Percentiles rank a stretch among this genome's conserved stretches.
Conservation (phyloP, 2,797 vertebrate species). For the Perdix hodgsoniae region DNA sequence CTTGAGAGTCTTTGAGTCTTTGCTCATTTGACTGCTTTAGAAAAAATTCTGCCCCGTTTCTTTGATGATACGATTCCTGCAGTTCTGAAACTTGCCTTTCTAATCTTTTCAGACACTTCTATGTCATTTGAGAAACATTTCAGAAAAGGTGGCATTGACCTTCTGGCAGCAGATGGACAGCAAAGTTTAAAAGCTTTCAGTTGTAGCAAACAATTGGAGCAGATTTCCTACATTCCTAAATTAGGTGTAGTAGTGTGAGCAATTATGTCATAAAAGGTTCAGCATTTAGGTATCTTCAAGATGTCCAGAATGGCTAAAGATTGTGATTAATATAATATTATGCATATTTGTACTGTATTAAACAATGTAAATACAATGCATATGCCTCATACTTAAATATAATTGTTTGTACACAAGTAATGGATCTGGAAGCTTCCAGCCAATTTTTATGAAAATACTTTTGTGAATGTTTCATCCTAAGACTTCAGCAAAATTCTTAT, state of each 20-base stretch:
- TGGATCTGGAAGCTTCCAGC: not conserved
- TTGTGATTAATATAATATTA: not conserved
- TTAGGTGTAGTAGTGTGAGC: not conserved
- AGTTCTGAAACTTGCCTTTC: not conserved
- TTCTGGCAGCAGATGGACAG: not conserved
- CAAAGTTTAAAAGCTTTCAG: not conserved
- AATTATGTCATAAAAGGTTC: not conserved
- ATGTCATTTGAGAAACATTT: not conserved
- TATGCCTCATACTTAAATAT: not conserved
- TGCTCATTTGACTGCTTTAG: not conserved
- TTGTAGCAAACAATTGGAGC: not conserved
- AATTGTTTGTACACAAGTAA: not conserved
- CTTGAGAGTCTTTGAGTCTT: not conserved
- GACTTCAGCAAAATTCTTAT: not conserved
- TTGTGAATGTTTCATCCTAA: not conserved
- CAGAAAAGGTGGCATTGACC: not conserved
- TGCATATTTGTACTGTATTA: not conserved
- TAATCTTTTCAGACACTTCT: not conserved
- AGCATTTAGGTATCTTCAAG: not conserved
- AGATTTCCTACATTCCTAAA: not conserved
- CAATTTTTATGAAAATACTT: accelerated
- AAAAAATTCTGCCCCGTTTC: not conserved
- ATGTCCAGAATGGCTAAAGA: not conserved
- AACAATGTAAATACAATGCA: not conserved
- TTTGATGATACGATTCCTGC: accelerated